Evolutionary conservation across 2,797 vertebrate species (phyloP).

Genomic region (Diplodus puntazzo): DNA sequence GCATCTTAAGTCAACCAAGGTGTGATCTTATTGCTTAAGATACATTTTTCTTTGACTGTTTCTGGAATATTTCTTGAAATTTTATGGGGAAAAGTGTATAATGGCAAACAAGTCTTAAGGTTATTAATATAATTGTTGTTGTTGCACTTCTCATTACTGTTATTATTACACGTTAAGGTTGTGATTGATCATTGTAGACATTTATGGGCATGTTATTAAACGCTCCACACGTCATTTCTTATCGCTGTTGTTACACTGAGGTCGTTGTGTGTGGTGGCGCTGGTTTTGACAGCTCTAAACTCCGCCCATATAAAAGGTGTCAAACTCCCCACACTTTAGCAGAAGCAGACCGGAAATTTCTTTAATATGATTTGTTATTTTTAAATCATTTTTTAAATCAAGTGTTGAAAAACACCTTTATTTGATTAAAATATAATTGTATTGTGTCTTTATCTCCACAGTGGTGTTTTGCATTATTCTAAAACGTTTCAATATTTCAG

Average conservation of each 20-base stretch:
- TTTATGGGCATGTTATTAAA: background rate
- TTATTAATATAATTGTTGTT: background rate
- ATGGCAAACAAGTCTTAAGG: background rate
- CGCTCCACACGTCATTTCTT: background rate
- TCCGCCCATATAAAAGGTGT: conserved; percentile 23
- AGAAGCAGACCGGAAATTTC: background rate
- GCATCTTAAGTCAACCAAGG: background rate
- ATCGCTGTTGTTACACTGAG: background rate
- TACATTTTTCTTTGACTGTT: background rate
- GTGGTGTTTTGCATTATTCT: background rate
- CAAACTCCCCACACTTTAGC: background rate
- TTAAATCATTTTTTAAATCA: background rate
- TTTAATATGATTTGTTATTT: background rate
- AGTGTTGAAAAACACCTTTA: background rate
- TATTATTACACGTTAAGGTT: background rate
- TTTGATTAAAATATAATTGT: accelerated
- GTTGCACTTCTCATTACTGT: background rate
- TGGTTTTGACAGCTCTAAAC: conserved; percentile 48
- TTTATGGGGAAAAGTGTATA: background rate
- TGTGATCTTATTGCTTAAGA: background rate
- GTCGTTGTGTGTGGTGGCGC: background rate
- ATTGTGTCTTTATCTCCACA: background rate
- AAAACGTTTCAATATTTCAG: background rate
- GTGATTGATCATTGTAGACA: background rate
- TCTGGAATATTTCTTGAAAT: background rate